Base-by-base conservation (phyloP, 1,140 invertebrate genomes). In the Coptotermes formosanus region DNA sequence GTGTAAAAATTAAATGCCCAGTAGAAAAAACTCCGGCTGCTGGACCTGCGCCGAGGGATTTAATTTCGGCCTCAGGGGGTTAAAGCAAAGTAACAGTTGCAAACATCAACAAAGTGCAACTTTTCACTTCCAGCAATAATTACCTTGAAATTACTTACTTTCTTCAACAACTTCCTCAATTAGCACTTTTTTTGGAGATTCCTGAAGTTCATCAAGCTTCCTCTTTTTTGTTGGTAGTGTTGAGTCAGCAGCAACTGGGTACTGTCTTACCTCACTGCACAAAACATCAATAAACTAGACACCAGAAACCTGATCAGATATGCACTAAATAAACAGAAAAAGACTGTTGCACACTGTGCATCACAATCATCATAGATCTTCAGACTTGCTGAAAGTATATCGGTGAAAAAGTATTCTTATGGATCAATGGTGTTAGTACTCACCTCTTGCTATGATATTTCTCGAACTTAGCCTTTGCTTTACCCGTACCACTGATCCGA, bases 361-460 rank as follows among this genome's bases (percentile, higher is more conserved):
- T 64, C 83, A 83, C 30, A 88, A 83, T 86, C 87, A 87, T 89
- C 88, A 86, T 88, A 86, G 44, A 88, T 85, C 85, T 30, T 21
- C 87, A 90, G 88, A 88, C 89, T 89, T 89, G 89, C 89, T 89
- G 89, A 89, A 87, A 85, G 86, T 48, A 88, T 89, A 85, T 25
- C 84, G 87, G 86, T 38, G 85, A 75, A 84, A 87, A 84, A 85
- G 52, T 75, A 83, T 86, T 82, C 82, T 43, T 86, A 86, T 75
- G 30, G 48, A 83, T 82, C 64, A 85, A 86, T 38, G 82, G 25
- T 84, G 52, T 84, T 87, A 86, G 82, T 69, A 85, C 85, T 91
- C 88, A 94, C 94, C 93, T 94, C 91, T 96, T 96, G 75, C 94
- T 93, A 88, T 97, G 95, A 91, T 98, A 98, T 91, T 98, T 98